Conservation (phyloP, 2,888 invertebrate genomes). For the Seladonia tumulorum region DNA sequence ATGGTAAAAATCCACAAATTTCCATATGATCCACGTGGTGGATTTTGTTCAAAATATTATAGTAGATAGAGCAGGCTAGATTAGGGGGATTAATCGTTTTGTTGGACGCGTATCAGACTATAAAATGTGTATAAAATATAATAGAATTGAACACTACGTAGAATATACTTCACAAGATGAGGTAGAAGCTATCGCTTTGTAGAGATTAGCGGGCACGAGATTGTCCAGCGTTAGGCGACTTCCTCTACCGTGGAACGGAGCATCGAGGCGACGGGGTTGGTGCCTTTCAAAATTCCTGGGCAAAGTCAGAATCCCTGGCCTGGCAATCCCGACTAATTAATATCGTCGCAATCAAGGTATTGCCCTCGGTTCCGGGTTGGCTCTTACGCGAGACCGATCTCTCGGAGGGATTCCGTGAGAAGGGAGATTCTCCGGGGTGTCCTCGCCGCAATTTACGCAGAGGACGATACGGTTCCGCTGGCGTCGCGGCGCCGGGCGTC, state of each 20-base stretch:
- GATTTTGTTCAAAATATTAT: no score
- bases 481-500: background rate
- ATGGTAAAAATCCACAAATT: no score
- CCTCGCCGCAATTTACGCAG: conserved; percentile 37
- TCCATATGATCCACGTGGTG: no score
- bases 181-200: background rate
- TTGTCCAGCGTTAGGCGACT: background rate
- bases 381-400: conserved; percentile 36
- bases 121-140: no score
- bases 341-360: conserved; percentile 67
- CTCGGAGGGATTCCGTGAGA: conserved; percentile 50
- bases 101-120: no score
- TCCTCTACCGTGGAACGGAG: background rate
- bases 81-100: no score
- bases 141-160: no score
- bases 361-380: conserved; percentile 34
- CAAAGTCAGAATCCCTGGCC: conserved; percentile 12
- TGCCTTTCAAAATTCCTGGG: conserved; percentile 43
- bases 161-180: background rate
- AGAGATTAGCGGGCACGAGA: background rate
- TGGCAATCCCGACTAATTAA: conserved; percentile 62
- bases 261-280: conserved; percentile 34
- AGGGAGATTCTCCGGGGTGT: conserved; percentile 16
- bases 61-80: no score
- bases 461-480: conserved; percentile 39